Percentiles rank a stretch among this genome's conserved stretches.
Evolutionary conservation across 1,140 invertebrate genomes (phyloP).

Genomic region (Eufriesea mexicana): DNA sequence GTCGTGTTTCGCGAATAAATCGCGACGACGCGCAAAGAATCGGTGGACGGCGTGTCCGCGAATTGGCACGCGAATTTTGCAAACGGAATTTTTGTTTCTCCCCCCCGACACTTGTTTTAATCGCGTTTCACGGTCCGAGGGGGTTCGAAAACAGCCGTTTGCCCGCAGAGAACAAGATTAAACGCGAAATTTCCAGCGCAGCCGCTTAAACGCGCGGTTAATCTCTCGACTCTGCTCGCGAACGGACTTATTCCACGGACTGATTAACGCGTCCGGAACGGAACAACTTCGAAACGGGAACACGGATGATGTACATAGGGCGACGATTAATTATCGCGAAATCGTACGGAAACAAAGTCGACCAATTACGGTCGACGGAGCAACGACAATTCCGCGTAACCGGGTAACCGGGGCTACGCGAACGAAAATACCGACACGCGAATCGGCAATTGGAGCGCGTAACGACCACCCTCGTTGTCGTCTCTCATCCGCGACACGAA

Average conservation of each 20-base stretch:
- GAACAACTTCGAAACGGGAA: conserved; percentile 13
- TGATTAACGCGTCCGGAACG: conserved; percentile 33
- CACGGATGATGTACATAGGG: conserved; percentile 16
- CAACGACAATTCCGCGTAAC: conserved; percentile 36
- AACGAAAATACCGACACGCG: neutral
- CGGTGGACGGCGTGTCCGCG: too few relatives aligned
- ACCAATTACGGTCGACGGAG: conserved; percentile 25
- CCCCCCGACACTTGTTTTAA: neutral
- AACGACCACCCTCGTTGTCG: neutral
- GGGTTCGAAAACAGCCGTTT: conserved; percentile 4
- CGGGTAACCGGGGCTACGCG: neutral
- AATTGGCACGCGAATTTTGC: neutral
- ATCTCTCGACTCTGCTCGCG: conserved; percentile 10
- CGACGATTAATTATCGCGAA: conserved; percentile 38
- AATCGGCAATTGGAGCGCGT: neutral
- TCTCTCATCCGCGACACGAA: neutral
- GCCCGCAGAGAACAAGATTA: conserved; percentile 25
- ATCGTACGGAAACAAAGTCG: conserved; percentile 40
- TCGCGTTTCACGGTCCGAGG: neutral
- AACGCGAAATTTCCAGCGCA: neutral
- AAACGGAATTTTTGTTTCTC: neutral
- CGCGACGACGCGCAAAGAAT: too few relatives aligned
- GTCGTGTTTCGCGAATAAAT: neutral
- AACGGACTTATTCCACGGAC: conserved; percentile 13
- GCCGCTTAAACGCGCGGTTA: conserved; percentile 24